Evolutionary conservation across 2,113 vertebrate genomes (phyloP), one percentile per base, ranked within the genome.

Genomic region (Tyrannus savana): DNA sequence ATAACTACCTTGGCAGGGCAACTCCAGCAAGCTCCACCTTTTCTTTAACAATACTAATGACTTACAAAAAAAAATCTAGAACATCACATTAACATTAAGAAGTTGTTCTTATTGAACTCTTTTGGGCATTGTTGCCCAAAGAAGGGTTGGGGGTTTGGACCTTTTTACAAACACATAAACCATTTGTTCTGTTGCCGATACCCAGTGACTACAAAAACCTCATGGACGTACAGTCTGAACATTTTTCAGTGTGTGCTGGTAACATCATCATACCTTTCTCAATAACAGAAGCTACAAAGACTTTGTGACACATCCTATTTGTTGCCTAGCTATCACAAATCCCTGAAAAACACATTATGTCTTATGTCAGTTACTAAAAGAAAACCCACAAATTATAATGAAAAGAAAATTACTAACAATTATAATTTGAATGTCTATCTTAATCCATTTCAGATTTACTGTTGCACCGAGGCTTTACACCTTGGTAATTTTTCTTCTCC

Each of bases 331-430:
- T 90, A 87, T 90, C 85, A 74, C 77, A 94, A 91, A 93, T 33
- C 85, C 58, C 96, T 87, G 85, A 94, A 96, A 97, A 98, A 93
- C 55, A 91, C 79, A 96, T 95, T 94, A 91, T 89, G 78, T 88
- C 95, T 97, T 96, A 76, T 95, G 92, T 97, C 96, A 97, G 90
- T 95, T 97, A 96, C 91, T 97, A 77, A 92, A 71, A 94, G 97
- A 97, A 97, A 84, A 33, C 3, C 7, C 55, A 93, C 93, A 97
- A 98, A 97, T 97, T 97, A 94, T 59, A 97, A 96, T 64, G 82
- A 96, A 98, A 97, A 96, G 94, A 97, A 98, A 98, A 98, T 98
- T 98, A 96, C 95, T 16, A 3, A 96, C 95, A 97, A 98, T 98
- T 98, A 95, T 96, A 91, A 97, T 98, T 97, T 96, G 80, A 88